Base-by-base conservation (phyloP, 2,113 vertebrate species). In the Gymnogyps californianus region DNA sequence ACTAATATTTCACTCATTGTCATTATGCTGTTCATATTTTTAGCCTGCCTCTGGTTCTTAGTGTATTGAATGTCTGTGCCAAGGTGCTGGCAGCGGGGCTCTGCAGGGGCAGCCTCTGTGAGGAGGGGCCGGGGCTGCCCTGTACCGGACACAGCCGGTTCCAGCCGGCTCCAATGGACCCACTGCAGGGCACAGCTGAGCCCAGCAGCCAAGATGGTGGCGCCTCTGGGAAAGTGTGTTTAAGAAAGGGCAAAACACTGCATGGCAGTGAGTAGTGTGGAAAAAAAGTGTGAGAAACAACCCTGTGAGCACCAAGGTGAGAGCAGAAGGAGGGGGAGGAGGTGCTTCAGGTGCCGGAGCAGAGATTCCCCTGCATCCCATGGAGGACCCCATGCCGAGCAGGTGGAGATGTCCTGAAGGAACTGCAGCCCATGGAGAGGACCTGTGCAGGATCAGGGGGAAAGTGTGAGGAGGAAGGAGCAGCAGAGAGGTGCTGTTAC, bases 41-140 rank as follows among this genome's bases (percentile, higher is more conserved):
- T 16, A 80, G 7, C 7, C 3, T 36, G 6, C 10, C 18, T 52
- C 44, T 54, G 12, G 29, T 78, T 87, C 24, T 57, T 31, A 15
- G 8, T 46, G 17, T 18, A 4, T 3, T 26, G 10, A 12, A 3
- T 75, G 19, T 18, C 46, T 17, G 9, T 71, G 36, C 24, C 14
- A 1, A 34, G 36, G 29, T 5, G 1, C 4, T 87, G 58, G 17
- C 54, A 55, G 13, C 0, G 3, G 7, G 7, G 7, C 24, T 2
- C 31, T 74, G 26, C 34, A 44, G 31, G 24, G 22, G 31, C 1
- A 5, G 24, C 11, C 7, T 52, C 31, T 58, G 14, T 31, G 8
- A 49, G 16, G n/a, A n/a, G n/a, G n/a, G n/a, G n/a, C n/a, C n/a
- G n/a, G n/a, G n/a, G n/a, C n/a, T n/a, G n/a, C n/a, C n/a, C n/a